These are phyloP conservation scores for Siphamia tubifer DNA, from an alignment of 2,113 vertebrate genomes.

Conservation along the genomic window DNA sequence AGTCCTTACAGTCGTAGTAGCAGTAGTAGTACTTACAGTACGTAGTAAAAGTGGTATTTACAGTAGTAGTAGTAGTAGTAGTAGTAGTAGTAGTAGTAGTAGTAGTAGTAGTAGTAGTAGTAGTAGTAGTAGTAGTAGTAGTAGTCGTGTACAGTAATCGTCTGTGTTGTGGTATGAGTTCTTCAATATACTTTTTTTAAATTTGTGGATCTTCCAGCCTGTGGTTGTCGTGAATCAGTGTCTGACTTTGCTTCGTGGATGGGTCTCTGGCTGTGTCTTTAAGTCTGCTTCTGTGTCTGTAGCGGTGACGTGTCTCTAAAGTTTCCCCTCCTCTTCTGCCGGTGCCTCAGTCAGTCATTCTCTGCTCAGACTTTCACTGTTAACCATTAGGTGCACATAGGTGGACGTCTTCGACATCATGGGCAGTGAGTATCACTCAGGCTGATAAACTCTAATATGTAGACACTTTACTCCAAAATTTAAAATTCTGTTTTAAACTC, in stretches of 20 bases:
- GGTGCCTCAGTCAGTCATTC: slow-evolving; percentile 1
- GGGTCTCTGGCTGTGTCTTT: slow-evolving; percentile 2
- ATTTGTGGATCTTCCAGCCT: too few species aligned
- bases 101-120: neutral
- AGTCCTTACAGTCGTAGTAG: neutral
- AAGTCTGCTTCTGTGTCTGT: slow-evolving; percentile 22
- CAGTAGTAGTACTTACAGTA: neutral
- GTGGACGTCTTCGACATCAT: slow-evolving; percentile 52
- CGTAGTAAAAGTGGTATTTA: neutral
- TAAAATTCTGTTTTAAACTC: neutral
- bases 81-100: neutral
- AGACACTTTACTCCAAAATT: accelerated
- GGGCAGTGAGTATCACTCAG: slow-evolving; percentile 73
- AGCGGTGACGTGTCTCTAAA: slow-evolving; percentile 68
- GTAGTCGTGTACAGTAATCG: too few species aligned
- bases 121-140: neutral
- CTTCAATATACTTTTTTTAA: too few species aligned
- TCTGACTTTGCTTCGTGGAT: too few species aligned
- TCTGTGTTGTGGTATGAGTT: too few species aligned
- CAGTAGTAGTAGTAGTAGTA: neutral
- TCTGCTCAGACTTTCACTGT: neutral
- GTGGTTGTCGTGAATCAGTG: too few species aligned
- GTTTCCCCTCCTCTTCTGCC: slow-evolving; percentile 12
- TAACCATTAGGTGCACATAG: neutral
- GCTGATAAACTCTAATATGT: accelerated